phyloP scores from a whole-genome alignment of 2,113 vertebrate species.

The Naja naja region DNA sequence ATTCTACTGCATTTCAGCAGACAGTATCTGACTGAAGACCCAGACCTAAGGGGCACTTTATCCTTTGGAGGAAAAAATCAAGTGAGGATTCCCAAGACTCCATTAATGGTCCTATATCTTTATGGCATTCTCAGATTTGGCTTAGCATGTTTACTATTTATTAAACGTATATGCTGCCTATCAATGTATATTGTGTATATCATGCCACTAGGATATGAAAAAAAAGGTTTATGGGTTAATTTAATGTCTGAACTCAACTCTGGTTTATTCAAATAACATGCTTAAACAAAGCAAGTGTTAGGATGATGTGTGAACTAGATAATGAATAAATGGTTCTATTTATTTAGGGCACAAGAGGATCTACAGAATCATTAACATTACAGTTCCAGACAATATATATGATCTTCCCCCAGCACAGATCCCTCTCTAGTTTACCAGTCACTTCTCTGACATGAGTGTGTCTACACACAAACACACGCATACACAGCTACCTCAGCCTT shows the following conservation, averaged over 20 bases:
- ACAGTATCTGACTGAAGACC: neutral
- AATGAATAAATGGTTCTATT: neutral
- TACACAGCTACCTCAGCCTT: neutral
- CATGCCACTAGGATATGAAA: neutral
- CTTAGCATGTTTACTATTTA: neutral
- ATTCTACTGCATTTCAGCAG: neutral
- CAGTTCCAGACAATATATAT: neutral
- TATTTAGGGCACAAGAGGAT: neutral
- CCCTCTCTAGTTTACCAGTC: neutral
- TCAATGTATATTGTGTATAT: neutral
- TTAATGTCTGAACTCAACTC: neutral
- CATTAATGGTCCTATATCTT: neutral
- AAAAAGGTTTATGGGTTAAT: neutral
- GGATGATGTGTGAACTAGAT: neutral
- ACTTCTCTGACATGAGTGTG: neutral
- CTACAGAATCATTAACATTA: neutral
- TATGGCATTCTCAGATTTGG: neutral
- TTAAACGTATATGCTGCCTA: neutral
- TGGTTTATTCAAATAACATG: neutral
- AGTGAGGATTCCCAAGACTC: neutral
- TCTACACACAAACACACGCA: rapidly evolving
- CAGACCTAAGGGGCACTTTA: neutral
- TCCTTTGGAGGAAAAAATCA: neutral
- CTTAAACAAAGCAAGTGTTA: neutral
- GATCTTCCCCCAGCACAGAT: neutral